Evolutionary conservation across 2,888 invertebrate species (phyloP).

Genomic region (Trissolcus japonicus): DNA sequence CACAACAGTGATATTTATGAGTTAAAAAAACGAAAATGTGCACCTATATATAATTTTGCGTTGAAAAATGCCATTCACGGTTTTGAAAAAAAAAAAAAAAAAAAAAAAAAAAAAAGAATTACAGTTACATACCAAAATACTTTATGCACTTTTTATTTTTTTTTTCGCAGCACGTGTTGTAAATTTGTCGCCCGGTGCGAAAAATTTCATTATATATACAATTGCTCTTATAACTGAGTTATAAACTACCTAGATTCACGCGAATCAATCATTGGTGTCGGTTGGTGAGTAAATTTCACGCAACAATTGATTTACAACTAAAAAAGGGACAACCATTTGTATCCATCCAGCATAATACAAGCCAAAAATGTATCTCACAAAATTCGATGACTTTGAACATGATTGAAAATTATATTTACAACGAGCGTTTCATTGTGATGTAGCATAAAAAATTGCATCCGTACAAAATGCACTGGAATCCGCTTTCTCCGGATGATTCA

Average conservation of each 20-base stretch:
- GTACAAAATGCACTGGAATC: constrained; percentile 4
- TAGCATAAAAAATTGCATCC: background rate
- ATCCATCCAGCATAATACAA: background rate
- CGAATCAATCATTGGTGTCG: constrained; percentile 23
- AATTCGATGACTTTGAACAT: background rate
- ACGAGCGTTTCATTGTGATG: background rate
- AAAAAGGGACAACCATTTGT: background rate
- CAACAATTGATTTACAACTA: background rate
- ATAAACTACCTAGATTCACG: background rate
- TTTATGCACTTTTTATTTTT: background rate
- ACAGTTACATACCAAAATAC: background rate
- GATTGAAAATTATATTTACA: too few relatives aligned
- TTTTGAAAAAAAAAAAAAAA: background rate
- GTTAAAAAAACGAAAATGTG: constrained; percentile 9
- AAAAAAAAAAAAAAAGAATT: background rate
- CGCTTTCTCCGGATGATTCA: constrained; percentile 21
- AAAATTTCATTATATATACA: too few relatives aligned
- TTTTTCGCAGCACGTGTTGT: background rate
- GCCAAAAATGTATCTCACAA: background rate
- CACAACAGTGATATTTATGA: constrained; percentile 30
- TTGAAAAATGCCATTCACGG: background rate
- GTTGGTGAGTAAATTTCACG: constrained; percentile 14
- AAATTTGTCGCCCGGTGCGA: too few relatives aligned
- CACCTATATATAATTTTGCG: background rate
- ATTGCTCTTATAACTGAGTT: too few relatives aligned